Percentiles rank a stretch among this genome's conserved stretches.
Evolutionary conservation across 2,113 vertebrate species (phyloP).

Genomic region (Brachypodius melanocephalos): DNA sequence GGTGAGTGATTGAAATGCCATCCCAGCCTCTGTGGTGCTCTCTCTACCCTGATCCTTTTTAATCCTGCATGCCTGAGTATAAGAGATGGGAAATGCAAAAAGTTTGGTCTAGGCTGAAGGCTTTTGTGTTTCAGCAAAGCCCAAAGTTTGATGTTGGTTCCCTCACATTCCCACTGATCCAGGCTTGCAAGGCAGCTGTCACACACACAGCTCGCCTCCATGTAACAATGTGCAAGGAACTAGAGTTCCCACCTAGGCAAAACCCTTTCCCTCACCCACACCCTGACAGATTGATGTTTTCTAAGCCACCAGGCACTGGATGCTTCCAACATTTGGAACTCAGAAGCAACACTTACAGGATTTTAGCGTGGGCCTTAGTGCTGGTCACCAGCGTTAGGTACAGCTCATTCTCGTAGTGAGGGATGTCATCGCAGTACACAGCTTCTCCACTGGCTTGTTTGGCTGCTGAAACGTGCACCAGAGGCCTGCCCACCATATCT

Average conservation of each 20-base stretch:
- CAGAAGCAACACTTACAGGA: constrained; percentile 78
- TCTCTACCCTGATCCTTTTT: background rate
- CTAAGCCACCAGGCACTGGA: background rate
- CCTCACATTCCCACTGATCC: background rate
- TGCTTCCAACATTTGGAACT: background rate
- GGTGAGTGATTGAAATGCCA: background rate
- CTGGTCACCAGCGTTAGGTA: constrained; percentile 87
- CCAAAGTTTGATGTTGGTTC: background rate
- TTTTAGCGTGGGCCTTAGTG: constrained; percentile 85
- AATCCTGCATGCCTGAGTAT: background rate
- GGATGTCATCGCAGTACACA: constrained; percentile 92
- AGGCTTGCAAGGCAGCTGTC: background rate
- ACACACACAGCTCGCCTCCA: background rate
- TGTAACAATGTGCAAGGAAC: background rate
- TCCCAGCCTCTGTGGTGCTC: background rate
- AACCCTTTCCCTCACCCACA: background rate
- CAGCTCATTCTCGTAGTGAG: constrained; percentile 85
- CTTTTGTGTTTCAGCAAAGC: background rate
- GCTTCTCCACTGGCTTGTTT: constrained; percentile 94
- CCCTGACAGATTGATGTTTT: background rate
- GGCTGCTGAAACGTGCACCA: constrained; percentile 86
- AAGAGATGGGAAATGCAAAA: background rate
- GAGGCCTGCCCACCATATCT: constrained; percentile 85
- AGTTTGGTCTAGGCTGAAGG: background rate
- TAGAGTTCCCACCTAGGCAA: background rate